Conservation (phyloP, 2,888 invertebrate species). For the Mantis religiosa region DNA sequence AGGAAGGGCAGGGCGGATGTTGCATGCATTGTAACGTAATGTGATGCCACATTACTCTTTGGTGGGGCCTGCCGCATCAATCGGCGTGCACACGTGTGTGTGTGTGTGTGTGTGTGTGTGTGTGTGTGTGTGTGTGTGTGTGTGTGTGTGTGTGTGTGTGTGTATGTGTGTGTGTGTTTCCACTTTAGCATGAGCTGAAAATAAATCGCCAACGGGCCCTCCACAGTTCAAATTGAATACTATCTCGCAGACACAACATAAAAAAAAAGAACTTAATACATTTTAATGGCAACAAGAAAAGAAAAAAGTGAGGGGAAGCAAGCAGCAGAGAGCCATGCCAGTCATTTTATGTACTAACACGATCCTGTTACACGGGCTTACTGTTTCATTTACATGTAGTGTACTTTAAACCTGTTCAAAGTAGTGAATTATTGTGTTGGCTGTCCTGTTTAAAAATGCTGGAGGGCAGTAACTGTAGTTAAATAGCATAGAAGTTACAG, state of each 20-base stretch:
- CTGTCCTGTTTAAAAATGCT: not conserved
- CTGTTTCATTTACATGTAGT: not conserved
- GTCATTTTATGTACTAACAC: not conserved
- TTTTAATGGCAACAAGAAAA: not conserved
- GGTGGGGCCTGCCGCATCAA: not conserved
- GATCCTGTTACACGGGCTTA: not conserved
- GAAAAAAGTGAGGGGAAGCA: not conserved
- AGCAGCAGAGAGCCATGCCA: not conserved
- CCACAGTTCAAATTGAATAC: not conserved
- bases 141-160: too few species aligned
- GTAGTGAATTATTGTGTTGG: not conserved
- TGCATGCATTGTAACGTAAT: not conserved
- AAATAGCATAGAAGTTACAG: too few species aligned
- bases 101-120: too few species aligned
- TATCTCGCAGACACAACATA: not conserved
- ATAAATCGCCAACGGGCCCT: not conserved
- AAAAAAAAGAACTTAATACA: not conserved
- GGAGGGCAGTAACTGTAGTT: too few species aligned
- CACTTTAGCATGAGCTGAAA: not conserved
- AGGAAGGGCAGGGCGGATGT: not conserved
- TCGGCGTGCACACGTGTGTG: not conserved
- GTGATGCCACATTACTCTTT: not conserved
- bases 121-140: too few species aligned
- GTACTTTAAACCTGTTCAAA: not conserved
- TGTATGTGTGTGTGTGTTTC: not conserved